Conservation (phyloP, 2,113 vertebrate species). For the Motacilla tschutschensis region DNA sequence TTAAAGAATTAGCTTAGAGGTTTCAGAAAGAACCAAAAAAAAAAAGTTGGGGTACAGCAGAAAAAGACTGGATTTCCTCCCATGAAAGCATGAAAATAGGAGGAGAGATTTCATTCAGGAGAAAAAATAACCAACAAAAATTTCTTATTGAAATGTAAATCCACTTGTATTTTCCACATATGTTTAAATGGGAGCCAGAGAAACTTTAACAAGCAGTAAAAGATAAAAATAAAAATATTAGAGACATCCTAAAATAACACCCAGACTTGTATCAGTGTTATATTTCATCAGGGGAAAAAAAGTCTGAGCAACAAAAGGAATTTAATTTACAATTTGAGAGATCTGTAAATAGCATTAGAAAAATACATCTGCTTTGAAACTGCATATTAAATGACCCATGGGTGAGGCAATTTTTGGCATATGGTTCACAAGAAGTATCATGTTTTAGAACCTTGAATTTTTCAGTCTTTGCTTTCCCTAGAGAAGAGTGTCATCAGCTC, state of each 20-base stretch:
- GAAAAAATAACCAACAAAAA: not conserved
- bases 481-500: not conserved
- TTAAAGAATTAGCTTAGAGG: not conserved
- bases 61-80: not conserved
- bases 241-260: conserved; percentile 29
- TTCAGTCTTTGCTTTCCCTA: not conserved
- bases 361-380: not conserved
- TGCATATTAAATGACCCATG: not conserved
- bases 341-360: conserved; percentile 10
- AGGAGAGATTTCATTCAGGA: not conserved
- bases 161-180: conserved; percentile 8
- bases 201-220: not conserved
- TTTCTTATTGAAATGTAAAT: conserved; percentile 15
- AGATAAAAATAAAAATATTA: conserved; percentile 34
- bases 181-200: not conserved
- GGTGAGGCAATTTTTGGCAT: not conserved
- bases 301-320: not conserved
- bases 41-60: not conserved
- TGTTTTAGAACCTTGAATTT: not conserved
- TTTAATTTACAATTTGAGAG: not conserved
- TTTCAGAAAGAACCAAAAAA: not conserved
- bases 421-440: not conserved
- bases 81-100: not conserved
- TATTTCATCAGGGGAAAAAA: not conserved
- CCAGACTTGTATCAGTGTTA: not conserved